A percentile compares a stretch with the other conserved stretches of the same genome.
phyloP scores from a whole-genome alignment of 2,888 invertebrate species.

The Bellardia bayeri region DNA sequence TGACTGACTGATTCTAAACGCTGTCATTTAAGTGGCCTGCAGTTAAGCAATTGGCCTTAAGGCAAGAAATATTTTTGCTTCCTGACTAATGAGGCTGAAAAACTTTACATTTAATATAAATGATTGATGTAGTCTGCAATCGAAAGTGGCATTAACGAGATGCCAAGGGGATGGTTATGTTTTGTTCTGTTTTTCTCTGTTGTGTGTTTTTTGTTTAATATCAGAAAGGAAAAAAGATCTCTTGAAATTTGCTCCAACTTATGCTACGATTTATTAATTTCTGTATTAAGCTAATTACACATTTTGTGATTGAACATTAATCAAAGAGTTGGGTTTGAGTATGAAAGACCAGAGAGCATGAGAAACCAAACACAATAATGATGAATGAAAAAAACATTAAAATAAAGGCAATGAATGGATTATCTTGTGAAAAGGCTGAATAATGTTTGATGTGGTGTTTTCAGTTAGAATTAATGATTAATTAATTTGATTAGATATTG shows the following conservation, averaged over 20 bases:
- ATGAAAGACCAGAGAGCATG: neutral
- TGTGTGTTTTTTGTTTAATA: neutral
- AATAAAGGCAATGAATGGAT: neutral
- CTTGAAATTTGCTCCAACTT: constrained; percentile 5
- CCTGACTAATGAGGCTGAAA: constrained; percentile 49
- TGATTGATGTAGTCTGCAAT: constrained; percentile 19
- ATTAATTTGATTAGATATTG: neutral
- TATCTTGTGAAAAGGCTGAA: neutral
- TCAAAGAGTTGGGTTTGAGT: constrained; percentile 7
- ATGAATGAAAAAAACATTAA: neutral
- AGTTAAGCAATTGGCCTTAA: constrained; percentile 22
- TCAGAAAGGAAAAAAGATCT: constrained; percentile 8
- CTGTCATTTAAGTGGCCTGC: neutral
- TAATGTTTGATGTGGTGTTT: neutral
- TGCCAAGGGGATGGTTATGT: neutral
- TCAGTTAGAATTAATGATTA: neutral
- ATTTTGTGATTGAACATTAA: constrained; percentile 21
- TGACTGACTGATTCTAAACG: neutral
- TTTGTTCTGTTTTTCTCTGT: neutral
- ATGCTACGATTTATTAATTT: constrained; percentile 39
- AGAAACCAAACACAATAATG: neutral
- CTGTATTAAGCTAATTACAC: constrained; percentile 17
- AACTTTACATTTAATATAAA: constrained; percentile 29
- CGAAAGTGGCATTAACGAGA: neutral
- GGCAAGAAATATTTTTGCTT: neutral